Evolutionary conservation across 2,113 vertebrate genomes (phyloP).

Genomic region (Campylorhamphus procurvoides): DNA sequence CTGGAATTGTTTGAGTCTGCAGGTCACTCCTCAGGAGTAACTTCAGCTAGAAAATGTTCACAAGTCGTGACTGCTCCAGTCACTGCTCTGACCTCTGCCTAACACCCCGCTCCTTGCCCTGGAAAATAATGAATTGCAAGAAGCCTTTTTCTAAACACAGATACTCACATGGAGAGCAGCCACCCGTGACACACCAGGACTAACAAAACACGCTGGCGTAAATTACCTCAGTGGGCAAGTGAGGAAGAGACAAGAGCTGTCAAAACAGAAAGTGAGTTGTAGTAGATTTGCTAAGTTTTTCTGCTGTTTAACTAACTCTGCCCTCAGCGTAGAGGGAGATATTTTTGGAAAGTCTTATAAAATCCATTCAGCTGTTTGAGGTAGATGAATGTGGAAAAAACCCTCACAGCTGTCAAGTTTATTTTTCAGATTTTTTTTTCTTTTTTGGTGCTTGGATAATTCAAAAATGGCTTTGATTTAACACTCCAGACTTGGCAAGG

Average conservation of each 20-base stretch:
- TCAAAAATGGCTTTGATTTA: constrained; percentile 55
- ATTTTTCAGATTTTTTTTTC: not conserved
- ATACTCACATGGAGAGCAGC: not conserved
- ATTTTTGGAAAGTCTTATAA: constrained; percentile 65
- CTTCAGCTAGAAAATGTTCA: not conserved
- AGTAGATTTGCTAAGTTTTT: constrained; percentile 40
- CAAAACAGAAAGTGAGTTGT: constrained; percentile 36
- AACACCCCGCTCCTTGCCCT: not conserved
- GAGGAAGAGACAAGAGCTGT: constrained; percentile 20
- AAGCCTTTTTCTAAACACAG: not conserved
- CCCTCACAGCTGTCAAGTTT: constrained; percentile 48
- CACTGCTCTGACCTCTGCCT: constrained; percentile 3
- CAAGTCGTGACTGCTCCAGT: not conserved
- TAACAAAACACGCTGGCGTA: not conserved
- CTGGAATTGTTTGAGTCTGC: not conserved
- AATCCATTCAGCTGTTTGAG: constrained; percentile 56
- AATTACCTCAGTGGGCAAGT: not conserved
- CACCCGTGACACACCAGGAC: not conserved
- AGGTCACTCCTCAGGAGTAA: not conserved
- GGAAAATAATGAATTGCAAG: not conserved
- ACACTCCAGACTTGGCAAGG: constrained; percentile 23
- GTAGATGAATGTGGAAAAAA: constrained; percentile 59
- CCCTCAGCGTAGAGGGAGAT: not conserved
- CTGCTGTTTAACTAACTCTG: constrained; percentile 39
- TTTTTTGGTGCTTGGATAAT: not conserved